These are phyloP conservation scores for Acridotheres tristis DNA, from an alignment of 2,797 vertebrate genomes.

Conservation along the genomic window DNA sequence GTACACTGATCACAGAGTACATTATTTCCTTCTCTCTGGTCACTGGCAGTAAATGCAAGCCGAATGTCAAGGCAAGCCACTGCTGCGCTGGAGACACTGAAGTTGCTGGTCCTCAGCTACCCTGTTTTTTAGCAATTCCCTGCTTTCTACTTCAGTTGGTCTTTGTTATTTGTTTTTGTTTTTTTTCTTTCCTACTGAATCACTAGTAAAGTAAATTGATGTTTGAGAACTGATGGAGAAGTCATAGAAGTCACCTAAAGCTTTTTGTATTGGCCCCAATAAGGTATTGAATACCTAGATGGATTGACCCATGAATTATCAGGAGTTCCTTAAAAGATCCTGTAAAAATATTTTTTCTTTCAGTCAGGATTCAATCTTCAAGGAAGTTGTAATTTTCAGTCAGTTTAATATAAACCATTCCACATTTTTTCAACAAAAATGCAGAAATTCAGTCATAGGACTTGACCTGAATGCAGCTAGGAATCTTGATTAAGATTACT, in stretches of 20 bases:
- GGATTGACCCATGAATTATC: neutral
- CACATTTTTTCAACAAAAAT: neutral
- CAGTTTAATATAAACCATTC: neutral
- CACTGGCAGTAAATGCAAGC: neutral
- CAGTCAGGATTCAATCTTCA: neutral
- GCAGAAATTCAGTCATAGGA: neutral
- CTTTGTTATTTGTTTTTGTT: neutral
- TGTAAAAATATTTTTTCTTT: neutral
- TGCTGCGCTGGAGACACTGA: neutral
- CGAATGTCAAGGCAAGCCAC: neutral
- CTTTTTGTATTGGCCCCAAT: neutral
- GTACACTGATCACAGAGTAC: neutral
- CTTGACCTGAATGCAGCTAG: slow-evolving; percentile 27
- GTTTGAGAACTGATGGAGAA: neutral
- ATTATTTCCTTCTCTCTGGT: neutral
- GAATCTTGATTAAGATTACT: slow-evolving; percentile 37
- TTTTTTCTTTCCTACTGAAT: neutral
- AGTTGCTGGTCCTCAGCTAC: neutral
- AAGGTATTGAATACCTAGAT: neutral
- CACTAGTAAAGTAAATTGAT: neutral
- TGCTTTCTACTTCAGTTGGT: neutral
- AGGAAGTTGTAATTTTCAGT: neutral
- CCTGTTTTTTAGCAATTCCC: neutral
- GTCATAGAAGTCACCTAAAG: neutral
- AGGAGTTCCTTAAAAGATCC: neutral